These are phyloP conservation scores for Cyphomyrus discorhynchus DNA, from an alignment of 2,113 vertebrate genomes.

Conservation along the genomic window DNA sequence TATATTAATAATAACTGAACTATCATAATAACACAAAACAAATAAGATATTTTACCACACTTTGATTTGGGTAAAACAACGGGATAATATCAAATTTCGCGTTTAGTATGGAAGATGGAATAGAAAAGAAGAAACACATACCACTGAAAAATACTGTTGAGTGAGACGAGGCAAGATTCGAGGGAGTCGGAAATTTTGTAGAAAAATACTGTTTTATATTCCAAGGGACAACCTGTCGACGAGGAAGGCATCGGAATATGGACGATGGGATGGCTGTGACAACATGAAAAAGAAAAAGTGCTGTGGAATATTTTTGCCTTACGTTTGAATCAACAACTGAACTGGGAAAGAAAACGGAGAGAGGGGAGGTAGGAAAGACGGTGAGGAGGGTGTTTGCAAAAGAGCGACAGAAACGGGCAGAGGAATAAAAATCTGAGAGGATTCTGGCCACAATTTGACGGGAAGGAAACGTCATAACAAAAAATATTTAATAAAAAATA, in stretches of 20 bases:
- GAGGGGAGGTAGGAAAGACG: conserved; percentile 54
- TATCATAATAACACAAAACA: neutral
- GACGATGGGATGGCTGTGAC: conserved; percentile 57
- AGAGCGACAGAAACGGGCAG: conserved; percentile 25
- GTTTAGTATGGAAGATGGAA: conserved; percentile 15
- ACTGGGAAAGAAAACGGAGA: conserved; percentile 51
- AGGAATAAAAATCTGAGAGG: neutral
- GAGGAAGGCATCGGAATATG: conserved; percentile 38
- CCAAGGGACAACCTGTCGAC: conserved; percentile 49
- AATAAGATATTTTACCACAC: neutral
- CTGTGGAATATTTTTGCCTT: conserved; percentile 51
- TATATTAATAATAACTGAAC: neutral
- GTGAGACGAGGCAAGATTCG: conserved; percentile 25
- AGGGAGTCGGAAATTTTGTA: conserved; percentile 31
- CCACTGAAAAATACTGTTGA: conserved; percentile 22
- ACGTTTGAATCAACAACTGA: conserved; percentile 56
- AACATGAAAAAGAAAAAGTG: conserved; percentile 73
- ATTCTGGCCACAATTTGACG: neutral
- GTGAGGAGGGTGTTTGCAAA: conserved; percentile 13
- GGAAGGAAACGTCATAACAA: neutral
- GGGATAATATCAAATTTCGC: conserved; percentile 21
- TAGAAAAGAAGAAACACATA: neutral
- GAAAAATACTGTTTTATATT: conserved; percentile 12
- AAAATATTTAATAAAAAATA: neutral
- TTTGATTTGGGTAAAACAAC: conserved; percentile 15